These are phyloP conservation scores for Scaptomyza pallida DNA, from an alignment of 1,140 invertebrate species.

Conservation along the genomic window DNA sequence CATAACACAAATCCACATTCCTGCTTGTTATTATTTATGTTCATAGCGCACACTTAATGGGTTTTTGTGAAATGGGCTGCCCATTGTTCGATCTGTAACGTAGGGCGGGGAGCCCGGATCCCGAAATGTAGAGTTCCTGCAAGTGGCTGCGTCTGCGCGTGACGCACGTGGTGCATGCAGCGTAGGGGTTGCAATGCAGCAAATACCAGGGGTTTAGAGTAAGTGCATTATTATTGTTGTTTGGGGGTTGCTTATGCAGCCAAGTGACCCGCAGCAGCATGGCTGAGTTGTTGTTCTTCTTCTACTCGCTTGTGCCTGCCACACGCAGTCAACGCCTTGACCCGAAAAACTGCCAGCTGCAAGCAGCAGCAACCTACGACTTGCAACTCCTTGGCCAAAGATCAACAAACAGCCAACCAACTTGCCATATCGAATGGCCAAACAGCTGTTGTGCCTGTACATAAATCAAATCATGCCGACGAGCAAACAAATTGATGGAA, in stretches of 20 bases:
- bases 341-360: constrained; percentile 38
- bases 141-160: constrained; percentile 68
- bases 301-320: constrained; percentile 70
- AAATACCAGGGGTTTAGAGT: constrained; percentile 1
- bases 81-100: constrained; percentile 75
- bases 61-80: constrained; percentile 59
- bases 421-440: constrained; percentile 64
- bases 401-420: constrained; percentile 39
- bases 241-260: constrained; percentile 59
- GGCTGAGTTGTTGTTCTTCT: constrained; percentile 43
- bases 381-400: constrained; percentile 62
- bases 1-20: not conserved
- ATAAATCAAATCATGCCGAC: constrained; percentile 64
- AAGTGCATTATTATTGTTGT: not conserved
- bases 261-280: constrained; percentile 58
- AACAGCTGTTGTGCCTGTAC: constrained; percentile 61
- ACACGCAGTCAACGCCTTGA: constrained; percentile 70
- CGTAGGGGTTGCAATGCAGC: constrained; percentile 55
- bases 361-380: constrained; percentile 15
- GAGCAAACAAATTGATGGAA: constrained; percentile 65
- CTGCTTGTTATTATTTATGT: constrained; percentile 63
- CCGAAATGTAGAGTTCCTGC: constrained; percentile 32
- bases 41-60: constrained; percentile 72
- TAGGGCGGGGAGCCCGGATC: constrained; percentile 50
- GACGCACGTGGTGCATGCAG: constrained; percentile 59